Evolutionary conservation across 1,140 invertebrate genomes (phyloP), one percentile per base, ranked within the genome.

Genomic region (Bombus fervidus): DNA sequence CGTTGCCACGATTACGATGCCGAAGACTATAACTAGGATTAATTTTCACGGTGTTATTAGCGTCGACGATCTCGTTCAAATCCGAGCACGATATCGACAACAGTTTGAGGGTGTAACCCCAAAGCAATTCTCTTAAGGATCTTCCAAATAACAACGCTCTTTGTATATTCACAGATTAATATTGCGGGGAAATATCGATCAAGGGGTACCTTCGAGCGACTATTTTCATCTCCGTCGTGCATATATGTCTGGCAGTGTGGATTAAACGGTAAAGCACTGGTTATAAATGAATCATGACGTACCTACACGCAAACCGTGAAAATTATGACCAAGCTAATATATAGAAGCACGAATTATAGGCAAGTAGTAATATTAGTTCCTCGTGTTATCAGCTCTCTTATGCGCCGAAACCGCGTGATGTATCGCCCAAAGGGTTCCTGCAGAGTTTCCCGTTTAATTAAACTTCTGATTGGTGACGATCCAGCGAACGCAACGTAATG

Each of bases 381-480:
- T n/a, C 37, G 66, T 71, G 39, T 18, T 43, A 78, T 85, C 83
- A 25, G 39, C 37, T 64, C 83, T 72, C 84, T 91, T 90, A 82
- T 86, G 87, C 85, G 79, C 39, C 81, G 86, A 37, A 74, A 68
- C 86, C 73, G 77, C 90, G 88, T 89, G 89, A 93, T 90, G 91
- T 90, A 92, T 92, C 90, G 90, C 87, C 89, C 31, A 53, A 83
- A 87, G 91, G 86, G 86, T 85, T 64, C 62, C 68, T 13, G 79
- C 85, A 74, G 83, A 86, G 86, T 90, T 87, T 86, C 87, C 85
- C 87, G 81, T 91, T 86, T 92, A 87, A 92, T 93, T 92, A 93
- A 91, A 87, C 91, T 88, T 90, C 88, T 88, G 91, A 92, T 92
- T 92, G 87, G 88, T 89, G 83, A 88, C 88, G 91, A 92, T 87